Percentiles rank a stretch among this genome's conserved stretches.
Conservation (phyloP, 2,113 vertebrate genomes). For the Mobula hypostoma region DNA sequence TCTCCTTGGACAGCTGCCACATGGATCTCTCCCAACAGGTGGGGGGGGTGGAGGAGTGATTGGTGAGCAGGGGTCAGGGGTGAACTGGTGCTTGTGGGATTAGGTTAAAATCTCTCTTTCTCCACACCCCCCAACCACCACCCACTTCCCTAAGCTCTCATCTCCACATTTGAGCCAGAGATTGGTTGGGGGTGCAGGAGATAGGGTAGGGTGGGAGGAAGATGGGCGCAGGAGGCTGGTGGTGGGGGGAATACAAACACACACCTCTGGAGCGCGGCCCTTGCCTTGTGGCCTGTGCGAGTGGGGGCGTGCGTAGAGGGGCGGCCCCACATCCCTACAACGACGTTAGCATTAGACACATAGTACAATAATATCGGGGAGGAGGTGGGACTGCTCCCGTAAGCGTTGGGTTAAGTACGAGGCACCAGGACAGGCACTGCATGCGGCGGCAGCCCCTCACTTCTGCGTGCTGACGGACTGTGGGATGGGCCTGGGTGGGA, state of each 20-base stretch:
- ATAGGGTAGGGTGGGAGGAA: too few species aligned
- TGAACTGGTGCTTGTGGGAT: too few species aligned
- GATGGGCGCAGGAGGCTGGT: too few species aligned
- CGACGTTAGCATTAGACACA: not conserved
- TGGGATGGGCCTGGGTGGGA: slow-evolving; percentile 92
- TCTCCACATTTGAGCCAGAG: too few species aligned
- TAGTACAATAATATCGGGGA: not conserved
- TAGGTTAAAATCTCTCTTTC: too few species aligned
- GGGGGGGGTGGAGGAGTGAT: too few species aligned
- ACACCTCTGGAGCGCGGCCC: not conserved
- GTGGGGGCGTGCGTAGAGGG: not conserved
- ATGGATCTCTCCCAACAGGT: too few species aligned
- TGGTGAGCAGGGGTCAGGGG: not conserved
- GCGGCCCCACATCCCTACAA: not conserved
- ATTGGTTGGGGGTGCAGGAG: too few species aligned
- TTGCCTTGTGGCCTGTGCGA: not conserved
- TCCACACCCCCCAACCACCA: too few species aligned
- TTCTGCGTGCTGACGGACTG: slow-evolving; percentile 94
- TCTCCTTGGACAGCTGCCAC: too few species aligned
- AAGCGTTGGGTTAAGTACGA: slow-evolving; percentile 42
- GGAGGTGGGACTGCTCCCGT: not conserved
- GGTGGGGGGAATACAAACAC: not conserved
- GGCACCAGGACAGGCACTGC: slow-evolving; percentile 87
- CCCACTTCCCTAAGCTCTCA: too few species aligned
- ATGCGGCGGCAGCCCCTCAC: slow-evolving; percentile 77